Conservation (phyloP, 2,888 invertebrate genomes). For the Augochlorella aurata region DNA sequence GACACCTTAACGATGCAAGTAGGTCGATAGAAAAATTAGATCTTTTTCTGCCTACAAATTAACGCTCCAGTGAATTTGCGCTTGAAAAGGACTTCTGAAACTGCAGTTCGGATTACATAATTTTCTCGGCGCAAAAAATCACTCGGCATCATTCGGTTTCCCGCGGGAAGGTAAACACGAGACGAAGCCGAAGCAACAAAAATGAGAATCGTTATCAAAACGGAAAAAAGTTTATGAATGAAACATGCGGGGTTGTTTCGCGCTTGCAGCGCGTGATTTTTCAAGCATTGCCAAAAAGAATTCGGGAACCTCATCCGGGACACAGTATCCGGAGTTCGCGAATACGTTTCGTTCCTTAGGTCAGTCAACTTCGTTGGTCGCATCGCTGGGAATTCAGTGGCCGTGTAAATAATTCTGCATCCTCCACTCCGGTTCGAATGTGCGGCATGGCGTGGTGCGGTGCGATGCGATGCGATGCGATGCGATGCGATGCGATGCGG, state of each 20-base stretch:
- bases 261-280: not conserved
- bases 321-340: not conserved
- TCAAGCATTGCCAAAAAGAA: not conserved
- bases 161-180: not conserved
- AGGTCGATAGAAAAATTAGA: no score
- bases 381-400: slow-evolving; percentile 6
- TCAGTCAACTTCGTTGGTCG: slow-evolving; percentile 4
- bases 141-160: not conserved
- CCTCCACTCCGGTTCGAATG: not conserved
- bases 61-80: no score
- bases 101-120: not conserved
- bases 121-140: not conserved
- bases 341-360: slow-evolving; percentile 9
- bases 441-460: slow-evolving; percentile 6
- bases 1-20: no score
- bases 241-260: not conserved
- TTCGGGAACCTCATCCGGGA: not conserved
- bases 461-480: no score
- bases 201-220: not conserved
- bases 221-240: slow-evolving; percentile 1
- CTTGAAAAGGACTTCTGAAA: no score
- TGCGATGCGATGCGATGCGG: not conserved
- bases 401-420: slow-evolving; percentile 47
- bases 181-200: not conserved
- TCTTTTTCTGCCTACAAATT: no score